These are phyloP conservation scores for Otolemur garnettii DNA, from an alignment of 2,113 vertebrate species.

Conservation along the genomic window DNA sequence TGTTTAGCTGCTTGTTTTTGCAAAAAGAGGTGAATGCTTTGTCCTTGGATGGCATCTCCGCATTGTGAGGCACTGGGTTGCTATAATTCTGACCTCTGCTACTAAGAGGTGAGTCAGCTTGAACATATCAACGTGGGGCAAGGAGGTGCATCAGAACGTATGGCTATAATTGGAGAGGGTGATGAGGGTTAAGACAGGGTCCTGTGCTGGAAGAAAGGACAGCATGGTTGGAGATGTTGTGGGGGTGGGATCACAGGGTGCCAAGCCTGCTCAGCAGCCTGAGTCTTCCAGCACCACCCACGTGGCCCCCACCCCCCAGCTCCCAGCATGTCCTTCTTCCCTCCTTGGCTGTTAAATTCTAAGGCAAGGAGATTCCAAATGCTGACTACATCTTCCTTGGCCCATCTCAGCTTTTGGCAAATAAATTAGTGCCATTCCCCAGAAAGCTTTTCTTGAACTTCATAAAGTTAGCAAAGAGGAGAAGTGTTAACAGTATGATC, in stretches of 20 bases:
- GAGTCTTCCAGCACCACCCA: constrained; percentile 66
- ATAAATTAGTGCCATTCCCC: constrained; percentile 69
- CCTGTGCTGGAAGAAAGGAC: background rate
- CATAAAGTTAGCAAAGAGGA: constrained; percentile 83
- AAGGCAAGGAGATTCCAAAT: constrained; percentile 76
- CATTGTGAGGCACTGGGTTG: background rate
- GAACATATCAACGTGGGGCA: background rate
- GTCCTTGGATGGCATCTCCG: background rate
- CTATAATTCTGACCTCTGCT: background rate
- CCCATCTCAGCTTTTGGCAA: constrained; percentile 79
- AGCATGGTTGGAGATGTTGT: background rate
- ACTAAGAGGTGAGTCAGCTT: background rate
- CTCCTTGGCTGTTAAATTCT: constrained; percentile 74
- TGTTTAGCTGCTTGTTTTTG: background rate
- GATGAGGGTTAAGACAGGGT: background rate
- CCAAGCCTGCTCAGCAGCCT: constrained; percentile 32
- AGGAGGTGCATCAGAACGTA: background rate
- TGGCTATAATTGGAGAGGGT: background rate
- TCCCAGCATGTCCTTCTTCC: constrained; percentile 56
- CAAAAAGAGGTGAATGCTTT: background rate
- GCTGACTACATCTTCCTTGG: constrained; percentile 82
- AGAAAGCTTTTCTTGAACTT: constrained; percentile 83
- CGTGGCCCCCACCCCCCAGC: background rate
- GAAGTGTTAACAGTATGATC: constrained; percentile 83
- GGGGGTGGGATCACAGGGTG: constrained; percentile 17